Percentiles rank a stretch among this genome's conserved stretches.
Evolutionary conservation across 1,140 invertebrate genomes (phyloP).

Genomic region (Bursaphelenchus mucronatus): DNA sequence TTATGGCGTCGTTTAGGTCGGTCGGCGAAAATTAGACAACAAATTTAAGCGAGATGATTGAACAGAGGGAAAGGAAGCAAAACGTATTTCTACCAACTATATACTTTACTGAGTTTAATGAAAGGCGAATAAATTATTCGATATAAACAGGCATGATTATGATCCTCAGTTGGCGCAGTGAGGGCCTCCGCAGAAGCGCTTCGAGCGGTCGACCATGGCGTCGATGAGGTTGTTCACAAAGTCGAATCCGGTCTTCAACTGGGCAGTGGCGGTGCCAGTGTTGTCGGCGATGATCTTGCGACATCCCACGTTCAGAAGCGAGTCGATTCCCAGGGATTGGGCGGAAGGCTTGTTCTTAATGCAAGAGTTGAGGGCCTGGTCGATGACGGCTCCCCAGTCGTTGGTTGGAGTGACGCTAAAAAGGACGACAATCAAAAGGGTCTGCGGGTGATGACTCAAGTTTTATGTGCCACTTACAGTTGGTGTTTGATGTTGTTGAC

Average conservation of each 20-base stretch:
- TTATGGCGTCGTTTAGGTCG: no score
- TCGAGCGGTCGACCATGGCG: constrained; percentile 59
- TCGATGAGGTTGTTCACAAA: constrained; percentile 60
- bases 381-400: constrained; percentile 58
- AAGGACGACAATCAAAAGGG: not conserved
- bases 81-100: no score
- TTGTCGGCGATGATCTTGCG: constrained; percentile 60
- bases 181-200: constrained; percentile 54
- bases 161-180: constrained; percentile 36
- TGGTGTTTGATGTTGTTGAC: constrained; percentile 58
- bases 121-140: constrained; percentile 2
- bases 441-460: no score
- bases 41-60: no score
- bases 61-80: no score
- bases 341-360: constrained; percentile 57
- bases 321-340: constrained; percentile 59
- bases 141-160: constrained; percentile 12
- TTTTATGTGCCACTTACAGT: constrained; percentile 54
- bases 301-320: constrained; percentile 58
- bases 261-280: constrained; percentile 51
- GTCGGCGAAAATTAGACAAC: no score
- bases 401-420: constrained; percentile 56
- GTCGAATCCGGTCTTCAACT: constrained; percentile 60
- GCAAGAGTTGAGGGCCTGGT: constrained; percentile 54
- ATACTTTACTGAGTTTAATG: not conserved